These are phyloP conservation scores for Glossosoma conforme DNA, from an alignment of 1,140 invertebrate genomes.

Conservation along the genomic window DNA sequence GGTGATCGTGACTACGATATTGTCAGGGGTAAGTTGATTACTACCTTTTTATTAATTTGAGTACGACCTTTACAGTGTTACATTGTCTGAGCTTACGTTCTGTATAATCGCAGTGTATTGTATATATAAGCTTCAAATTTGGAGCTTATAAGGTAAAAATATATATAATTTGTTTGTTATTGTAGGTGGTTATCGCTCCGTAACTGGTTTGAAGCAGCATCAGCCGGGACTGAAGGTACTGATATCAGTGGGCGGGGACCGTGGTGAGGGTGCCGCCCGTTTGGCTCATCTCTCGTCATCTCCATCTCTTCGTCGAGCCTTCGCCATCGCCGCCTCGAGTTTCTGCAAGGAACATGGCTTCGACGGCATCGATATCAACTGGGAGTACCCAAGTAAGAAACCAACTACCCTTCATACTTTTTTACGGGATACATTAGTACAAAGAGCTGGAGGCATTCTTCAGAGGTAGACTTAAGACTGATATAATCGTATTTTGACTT, in stretches of 20 bases:
- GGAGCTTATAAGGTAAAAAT: not conserved
- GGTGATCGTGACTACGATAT: constrained; percentile 55
- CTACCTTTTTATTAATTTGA: not conserved
- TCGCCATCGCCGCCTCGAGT: constrained; percentile 57
- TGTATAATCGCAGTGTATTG: no score
- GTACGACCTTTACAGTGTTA: not conserved
- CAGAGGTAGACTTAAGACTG: no score
- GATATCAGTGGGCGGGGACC: constrained; percentile 53
- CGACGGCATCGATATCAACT: constrained; percentile 59
- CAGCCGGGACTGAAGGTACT: constrained; percentile 50
- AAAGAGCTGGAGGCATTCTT: no score
- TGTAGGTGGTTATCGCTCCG: constrained; percentile 51
- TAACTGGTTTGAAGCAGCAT: constrained; percentile 47
- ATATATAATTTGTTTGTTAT: constrained; percentile 1
- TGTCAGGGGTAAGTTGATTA: constrained; percentile 45
- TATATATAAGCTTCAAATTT: no score
- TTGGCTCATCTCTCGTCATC: constrained; percentile 51
- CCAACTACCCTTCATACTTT: no score
- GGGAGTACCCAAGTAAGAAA: constrained; percentile 59
- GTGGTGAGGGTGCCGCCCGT: constrained; percentile 46
- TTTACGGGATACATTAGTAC: no score
- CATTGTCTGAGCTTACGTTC: not conserved
- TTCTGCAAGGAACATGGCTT: constrained; percentile 54
- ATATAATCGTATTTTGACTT: no score
- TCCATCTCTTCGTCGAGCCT: constrained; percentile 44